These are phyloP conservation scores for Oceanodroma tethys DNA, from an alignment of 2,113 vertebrate genomes.

Conservation along the genomic window DNA sequence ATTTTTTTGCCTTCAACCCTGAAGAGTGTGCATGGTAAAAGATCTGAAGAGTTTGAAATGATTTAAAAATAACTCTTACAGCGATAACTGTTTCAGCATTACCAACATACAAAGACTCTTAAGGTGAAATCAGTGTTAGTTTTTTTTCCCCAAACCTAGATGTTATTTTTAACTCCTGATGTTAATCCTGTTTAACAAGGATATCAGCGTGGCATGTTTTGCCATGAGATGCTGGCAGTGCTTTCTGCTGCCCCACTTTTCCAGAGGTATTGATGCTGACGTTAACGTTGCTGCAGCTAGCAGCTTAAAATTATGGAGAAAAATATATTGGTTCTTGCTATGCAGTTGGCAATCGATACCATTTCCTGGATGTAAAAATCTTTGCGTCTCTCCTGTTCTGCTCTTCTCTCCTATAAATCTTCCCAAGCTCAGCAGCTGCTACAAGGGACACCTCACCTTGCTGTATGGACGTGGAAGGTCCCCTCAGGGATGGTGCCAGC, in stretches of 20 bases:
- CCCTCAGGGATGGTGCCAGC: neutral
- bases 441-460: neutral
- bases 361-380: neutral
- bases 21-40: neutral
- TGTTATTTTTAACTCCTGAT: slow-evolving; percentile 59
- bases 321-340: neutral
- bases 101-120: neutral
- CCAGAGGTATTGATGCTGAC: neutral
- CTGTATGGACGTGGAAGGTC: rapidly evolving
- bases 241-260: slow-evolving; percentile 44
- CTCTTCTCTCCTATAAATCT: neutral
- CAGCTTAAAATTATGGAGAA: neutral
- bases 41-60: neutral
- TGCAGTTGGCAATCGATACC: neutral
- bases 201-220: neutral
- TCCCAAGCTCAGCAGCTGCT: neutral
- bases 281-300: neutral
- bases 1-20: neutral
- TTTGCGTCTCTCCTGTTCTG: neutral
- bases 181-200: slow-evolving; percentile 44
- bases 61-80: neutral
- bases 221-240: slow-evolving; percentile 24
- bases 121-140: neutral
- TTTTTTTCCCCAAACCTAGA: neutral
- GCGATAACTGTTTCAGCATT: neutral